These are phyloP conservation scores for Eubasilissa splendida DNA, from an alignment of 2,888 invertebrate species.

Conservation along the genomic window DNA sequence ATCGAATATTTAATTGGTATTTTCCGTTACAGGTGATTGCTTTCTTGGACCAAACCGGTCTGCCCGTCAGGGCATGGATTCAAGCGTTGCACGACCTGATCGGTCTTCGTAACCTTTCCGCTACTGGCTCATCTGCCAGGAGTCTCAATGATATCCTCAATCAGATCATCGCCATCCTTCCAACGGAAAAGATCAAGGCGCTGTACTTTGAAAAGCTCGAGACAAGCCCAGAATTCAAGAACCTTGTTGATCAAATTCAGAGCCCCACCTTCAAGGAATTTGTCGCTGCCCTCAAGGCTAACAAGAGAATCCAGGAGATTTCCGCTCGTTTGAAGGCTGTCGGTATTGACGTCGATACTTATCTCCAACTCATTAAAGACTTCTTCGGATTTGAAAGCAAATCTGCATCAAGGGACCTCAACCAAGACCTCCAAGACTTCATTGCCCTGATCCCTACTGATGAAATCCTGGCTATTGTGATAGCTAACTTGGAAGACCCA, in stretches of 20 bases:
- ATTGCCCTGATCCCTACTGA: conserved; percentile 37
- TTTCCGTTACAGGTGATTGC: conserved; percentile 21
- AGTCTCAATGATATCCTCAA: conserved; percentile 36
- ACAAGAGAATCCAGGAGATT: conserved; percentile 14
- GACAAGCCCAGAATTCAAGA: conserved; percentile 45
- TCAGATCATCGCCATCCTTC: conserved; percentile 45
- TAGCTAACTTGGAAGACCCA: conserved; percentile 39
- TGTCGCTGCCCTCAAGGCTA: conserved; percentile 21
- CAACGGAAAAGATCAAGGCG: conserved; percentile 38
- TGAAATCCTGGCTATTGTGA: conserved; percentile 38
- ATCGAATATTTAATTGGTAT: background rate
- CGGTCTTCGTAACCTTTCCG: conserved; percentile 12
- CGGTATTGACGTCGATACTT: conserved; percentile 37
- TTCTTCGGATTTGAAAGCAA: conserved; percentile 38
- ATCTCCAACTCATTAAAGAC: conserved; percentile 33
- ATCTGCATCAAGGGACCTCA: conserved; percentile 18
- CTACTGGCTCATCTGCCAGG: background rate
- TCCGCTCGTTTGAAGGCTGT: conserved; percentile 16
- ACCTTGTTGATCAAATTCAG: conserved; percentile 37
- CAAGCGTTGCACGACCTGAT: conserved; percentile 36
- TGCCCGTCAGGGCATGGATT: conserved; percentile 44
- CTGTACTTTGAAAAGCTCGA: conserved; percentile 38
- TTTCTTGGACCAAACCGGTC: conserved; percentile 35
- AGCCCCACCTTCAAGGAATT: conserved; percentile 38
- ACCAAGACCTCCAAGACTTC: conserved; percentile 46